Evolutionary conservation across 2,888 invertebrate species (phyloP), one percentile per base, ranked within the genome.

Genomic region (Oligia latruncula): DNA sequence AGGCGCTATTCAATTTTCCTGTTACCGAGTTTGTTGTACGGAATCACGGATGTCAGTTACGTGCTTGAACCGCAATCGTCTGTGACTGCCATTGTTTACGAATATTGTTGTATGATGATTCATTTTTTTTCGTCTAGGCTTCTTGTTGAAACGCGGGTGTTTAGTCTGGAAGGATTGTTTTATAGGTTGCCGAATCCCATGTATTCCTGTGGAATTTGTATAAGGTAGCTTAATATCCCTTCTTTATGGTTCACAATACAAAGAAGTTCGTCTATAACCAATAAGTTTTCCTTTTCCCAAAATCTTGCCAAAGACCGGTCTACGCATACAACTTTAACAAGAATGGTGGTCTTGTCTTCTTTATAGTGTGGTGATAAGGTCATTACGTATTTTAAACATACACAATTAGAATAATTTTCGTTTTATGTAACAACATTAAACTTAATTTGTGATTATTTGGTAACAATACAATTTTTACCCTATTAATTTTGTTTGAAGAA

Each of bases 21-120:
- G 77, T 55, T 84, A 67, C 64, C 46, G 15, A 67, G 55, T 76
- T 52, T 84, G 40, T 35, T 77, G 60, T 67, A 79, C 77, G 78
- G 84, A 82, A 87, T 83, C 83, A 85, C 91, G 92, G 93, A 93
- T 91, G 91, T 90, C 73, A 78, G 76, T 74, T 90, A 93, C 93
- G 93, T 93, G 92, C 87, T 87, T 87, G 64, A 90, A 86, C 74
- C 77, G 87, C 68, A 62, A 82, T 74, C 77, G 85, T 77, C 79
- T 83, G 81, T 87, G 84, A 83, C 83, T 71, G 76, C 75, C 72
- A 83, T 87, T 88, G 86, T 84, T 83, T 84, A 78, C 66, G 71
- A 84, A 74, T 81, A 73, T 81, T 71, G 43, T 70, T 76, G 17
- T 75, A 71, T 60, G 86, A 66, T 85, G 81, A 86, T 73, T 88